phyloP scores from a whole-genome alignment of 2,888 invertebrate genomes.

The Alentia gelatinosa region DNA sequence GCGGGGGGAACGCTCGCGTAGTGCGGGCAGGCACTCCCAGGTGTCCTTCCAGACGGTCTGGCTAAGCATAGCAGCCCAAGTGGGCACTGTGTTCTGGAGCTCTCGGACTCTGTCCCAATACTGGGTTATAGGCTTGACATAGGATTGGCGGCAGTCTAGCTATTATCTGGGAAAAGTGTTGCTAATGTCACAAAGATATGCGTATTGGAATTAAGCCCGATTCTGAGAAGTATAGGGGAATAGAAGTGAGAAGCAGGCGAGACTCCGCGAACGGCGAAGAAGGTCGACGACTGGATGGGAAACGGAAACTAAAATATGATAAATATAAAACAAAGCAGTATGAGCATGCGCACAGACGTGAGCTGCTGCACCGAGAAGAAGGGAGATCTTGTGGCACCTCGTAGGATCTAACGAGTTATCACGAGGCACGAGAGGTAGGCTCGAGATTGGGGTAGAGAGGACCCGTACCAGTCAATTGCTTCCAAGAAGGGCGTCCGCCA shows the following conservation, averaged over 20 bases:
- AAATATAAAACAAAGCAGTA: not conserved
- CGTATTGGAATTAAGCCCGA: not conserved
- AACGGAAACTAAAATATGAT: not conserved
- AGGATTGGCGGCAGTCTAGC: conserved; percentile 31
- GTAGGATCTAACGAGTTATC: not conserved
- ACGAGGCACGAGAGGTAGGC: not conserved
- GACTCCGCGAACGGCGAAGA: too few species aligned
- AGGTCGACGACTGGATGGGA: not conserved
- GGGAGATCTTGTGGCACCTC: not conserved
- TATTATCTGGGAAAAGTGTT: not conserved
- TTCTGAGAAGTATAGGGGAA: not conserved
- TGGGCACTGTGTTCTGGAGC: not conserved
- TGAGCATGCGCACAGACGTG: not conserved
- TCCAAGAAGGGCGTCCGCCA: not conserved
- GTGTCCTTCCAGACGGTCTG: conserved; percentile 18
- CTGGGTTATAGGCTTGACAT: conserved; percentile 50
- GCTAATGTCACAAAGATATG: not conserved
- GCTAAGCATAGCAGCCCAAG: not conserved
- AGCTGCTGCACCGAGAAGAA: not conserved
- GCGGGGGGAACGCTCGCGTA: conserved; percentile 18
- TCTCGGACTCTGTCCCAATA: conserved; percentile 42
- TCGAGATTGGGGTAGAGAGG: conserved; percentile 22
- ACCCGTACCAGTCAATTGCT: conserved; percentile 7
- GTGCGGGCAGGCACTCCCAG: not conserved
- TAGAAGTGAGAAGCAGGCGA: too few species aligned